Percentiles rank a stretch among this genome's conserved stretches.
phyloP scores from a whole-genome alignment of 2,797 vertebrate genomes.

The Hypotaenidia philippensis region DNA sequence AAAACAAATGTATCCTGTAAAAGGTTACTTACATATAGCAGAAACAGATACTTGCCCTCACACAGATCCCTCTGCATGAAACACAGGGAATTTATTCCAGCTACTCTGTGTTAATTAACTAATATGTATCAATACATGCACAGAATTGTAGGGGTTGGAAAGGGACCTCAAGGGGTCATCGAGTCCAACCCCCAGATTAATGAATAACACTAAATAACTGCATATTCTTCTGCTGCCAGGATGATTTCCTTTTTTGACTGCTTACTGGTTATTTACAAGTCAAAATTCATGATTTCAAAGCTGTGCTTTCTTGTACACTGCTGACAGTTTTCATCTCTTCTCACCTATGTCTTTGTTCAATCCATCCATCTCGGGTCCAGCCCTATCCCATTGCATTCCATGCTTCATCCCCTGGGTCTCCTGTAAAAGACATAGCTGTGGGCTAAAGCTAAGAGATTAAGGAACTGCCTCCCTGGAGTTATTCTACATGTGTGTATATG shows the following conservation, averaged over 20 bases:
- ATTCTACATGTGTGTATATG: neutral
- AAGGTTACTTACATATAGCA: neutral
- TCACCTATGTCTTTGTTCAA: neutral
- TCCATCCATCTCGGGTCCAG: neutral
- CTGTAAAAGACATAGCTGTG: neutral
- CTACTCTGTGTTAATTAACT: neutral
- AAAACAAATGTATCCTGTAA: neutral
- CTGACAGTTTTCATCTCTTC: neutral
- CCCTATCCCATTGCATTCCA: neutral
- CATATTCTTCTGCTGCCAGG: neutral
- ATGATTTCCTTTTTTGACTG: neutral
- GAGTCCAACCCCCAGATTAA: neutral
- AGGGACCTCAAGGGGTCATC: too few relatives aligned
- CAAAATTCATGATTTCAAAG: neutral
- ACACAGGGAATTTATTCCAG: neutral
- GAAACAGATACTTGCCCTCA: neutral
- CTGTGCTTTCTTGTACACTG: neutral
- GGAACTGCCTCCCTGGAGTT: neutral
- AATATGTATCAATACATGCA: neutral
- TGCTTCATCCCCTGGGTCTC: neutral
- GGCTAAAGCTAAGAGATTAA: neutral
- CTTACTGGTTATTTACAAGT: neutral
- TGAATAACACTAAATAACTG: neutral
- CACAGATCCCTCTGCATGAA: neutral
- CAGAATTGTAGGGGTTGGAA: too few relatives aligned